phyloP scores from a whole-genome alignment of 2,113 vertebrate species.

The Hystrix brachyura region DNA sequence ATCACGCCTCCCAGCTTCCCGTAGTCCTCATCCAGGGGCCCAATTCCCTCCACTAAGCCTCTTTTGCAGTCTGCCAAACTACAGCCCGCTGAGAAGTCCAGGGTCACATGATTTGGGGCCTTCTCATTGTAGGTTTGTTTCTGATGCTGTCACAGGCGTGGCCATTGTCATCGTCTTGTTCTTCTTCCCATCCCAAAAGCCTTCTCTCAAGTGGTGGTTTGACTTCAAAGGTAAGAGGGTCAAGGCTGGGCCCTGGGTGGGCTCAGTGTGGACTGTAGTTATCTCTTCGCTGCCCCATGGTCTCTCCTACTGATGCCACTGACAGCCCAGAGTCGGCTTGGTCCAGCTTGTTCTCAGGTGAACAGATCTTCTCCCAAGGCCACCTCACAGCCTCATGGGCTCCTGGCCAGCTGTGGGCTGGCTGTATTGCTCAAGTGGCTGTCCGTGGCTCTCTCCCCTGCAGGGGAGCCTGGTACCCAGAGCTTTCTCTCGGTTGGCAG shows the following conservation, averaged over 20 bases:
- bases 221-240: conserved; percentile 92
- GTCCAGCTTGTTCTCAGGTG: neutral
- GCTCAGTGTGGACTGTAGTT: neutral
- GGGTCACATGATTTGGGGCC: conserved; percentile 54
- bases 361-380: neutral
- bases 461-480: neutral
- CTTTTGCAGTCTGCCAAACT: neutral
- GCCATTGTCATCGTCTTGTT: conserved; percentile 94
- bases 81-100: neutral
- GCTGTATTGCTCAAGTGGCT: neutral
- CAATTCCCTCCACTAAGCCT: conserved; percentile 1
- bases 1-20: neutral
- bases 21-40: neutral
- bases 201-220: conserved; percentile 96
- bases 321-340: neutral
- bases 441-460: neutral
- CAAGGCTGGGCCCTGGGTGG: neutral
- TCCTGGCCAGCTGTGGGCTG: neutral
- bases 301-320: neutral
- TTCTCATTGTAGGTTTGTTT: conserved; percentile 92
- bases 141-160: conserved; percentile 96
- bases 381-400: rapidly evolving
- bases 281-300: neutral
- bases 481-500: neutral
- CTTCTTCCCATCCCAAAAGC: conserved; percentile 97